A percentile compares a stretch with the other conserved stretches of the same genome.
These are phyloP conservation scores for Motacilla tschutschensis DNA, from an alignment of 2,113 vertebrate species.

Conservation along the genomic window DNA sequence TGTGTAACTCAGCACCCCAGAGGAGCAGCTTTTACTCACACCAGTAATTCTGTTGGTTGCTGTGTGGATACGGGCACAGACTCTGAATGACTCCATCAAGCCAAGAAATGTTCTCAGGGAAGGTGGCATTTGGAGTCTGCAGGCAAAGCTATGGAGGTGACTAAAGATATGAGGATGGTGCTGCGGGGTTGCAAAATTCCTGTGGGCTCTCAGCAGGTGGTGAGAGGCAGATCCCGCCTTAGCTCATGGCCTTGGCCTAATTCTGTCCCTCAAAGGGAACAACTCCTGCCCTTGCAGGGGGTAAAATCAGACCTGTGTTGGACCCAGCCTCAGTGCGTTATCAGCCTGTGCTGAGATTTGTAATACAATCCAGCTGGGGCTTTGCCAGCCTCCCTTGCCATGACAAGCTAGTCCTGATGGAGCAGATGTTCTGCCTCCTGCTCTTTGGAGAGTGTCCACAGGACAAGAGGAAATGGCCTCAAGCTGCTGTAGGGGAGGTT, in stretches of 20 bases:
- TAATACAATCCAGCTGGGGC: not conserved
- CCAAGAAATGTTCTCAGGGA: not conserved
- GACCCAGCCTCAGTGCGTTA: rapidly evolving
- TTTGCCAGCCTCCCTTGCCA: not conserved
- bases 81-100: not conserved
- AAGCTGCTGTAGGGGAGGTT: not conserved
- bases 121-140: not conserved
- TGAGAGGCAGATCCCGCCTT: not conserved
- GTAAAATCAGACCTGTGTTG: not conserved
- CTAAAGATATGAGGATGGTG: not conserved
- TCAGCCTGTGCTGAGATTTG: not conserved
- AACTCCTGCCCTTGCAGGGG: not conserved
- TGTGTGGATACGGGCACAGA: rapidly evolving
- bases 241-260: not conserved
- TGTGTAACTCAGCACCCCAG: not conserved
- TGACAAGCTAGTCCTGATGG: not conserved
- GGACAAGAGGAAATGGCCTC: not conserved
- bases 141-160: not conserved
- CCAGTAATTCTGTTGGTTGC: not conserved
- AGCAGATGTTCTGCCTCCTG: not conserved
- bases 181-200: not conserved
- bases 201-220: rapidly evolving
- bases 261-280: not conserved
- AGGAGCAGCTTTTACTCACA: conserved; percentile 4
- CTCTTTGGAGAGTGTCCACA: not conserved